Base-by-base conservation (phyloP, 2,888 invertebrate genomes). In the Hydriomena furcata region DNA sequence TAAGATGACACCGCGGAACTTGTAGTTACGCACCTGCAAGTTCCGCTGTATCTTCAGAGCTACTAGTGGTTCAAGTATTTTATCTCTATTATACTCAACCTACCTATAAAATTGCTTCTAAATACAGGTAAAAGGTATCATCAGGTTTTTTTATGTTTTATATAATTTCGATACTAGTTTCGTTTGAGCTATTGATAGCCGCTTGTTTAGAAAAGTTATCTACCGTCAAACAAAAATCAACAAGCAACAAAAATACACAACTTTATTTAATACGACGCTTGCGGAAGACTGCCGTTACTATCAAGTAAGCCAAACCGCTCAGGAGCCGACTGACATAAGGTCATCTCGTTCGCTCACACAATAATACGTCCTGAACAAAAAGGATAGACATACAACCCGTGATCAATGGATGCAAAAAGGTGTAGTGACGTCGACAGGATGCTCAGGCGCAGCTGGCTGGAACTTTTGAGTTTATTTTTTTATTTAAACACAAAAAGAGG, bases 381-480 rank as follows among this genome's bases (percentile, higher is more conserved):
- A 74, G 77, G 86, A 88, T 66, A 68, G 73, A 60, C 44, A 53
- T 71, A 80, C 61, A 62, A 68, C 65, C 64, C 63, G 68, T 79
- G 78, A 80, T 84, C 79, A 82, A 83, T 84, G 79, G 77, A 76
- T 71, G 78, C 72, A 79, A 79, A 81, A 82, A 85, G 76, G 79
- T 83, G 76, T 75, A 73, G 78, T 84, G 81, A 84, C 81, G 83
- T 81, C 73, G 82, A 84, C 88, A 88, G 89, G 88, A 89, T 88
- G 87, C 87, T 71, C 84, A 69, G 68, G 81, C 86, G 89, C 89
- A 89, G 88, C 88, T 89, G 89, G 85, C 75, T 85, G 84, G 83
- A 81, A 84, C 82, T 76, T 83, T 85, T 76, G 76, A 79, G 65
- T 83, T 80, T 79, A n/a, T 82, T 77, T 65, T 73, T 76, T 72